Percentiles rank a stretch among this genome's conserved stretches.
Conservation (phyloP, 2,113 vertebrate genomes). For the Anoura caudifer region DNA sequence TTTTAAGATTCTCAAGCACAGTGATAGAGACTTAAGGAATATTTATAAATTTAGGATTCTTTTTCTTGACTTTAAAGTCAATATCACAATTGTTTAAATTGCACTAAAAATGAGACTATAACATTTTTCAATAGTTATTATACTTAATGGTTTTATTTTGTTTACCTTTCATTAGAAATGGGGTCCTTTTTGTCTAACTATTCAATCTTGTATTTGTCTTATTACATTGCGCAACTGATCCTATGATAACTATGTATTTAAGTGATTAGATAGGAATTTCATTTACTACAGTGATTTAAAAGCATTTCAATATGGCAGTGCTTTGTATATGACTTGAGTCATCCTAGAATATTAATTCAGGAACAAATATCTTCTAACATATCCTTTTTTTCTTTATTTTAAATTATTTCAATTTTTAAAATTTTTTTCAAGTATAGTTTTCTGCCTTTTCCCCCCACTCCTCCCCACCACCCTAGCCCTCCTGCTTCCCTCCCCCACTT, state of each 20-base stretch:
- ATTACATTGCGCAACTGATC: background rate
- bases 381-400: background rate
- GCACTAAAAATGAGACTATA: background rate
- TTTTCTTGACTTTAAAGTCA: background rate
- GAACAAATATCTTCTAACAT: background rate
- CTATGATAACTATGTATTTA: background rate
- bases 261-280: background rate
- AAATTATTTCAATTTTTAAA: too few species aligned
- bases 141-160: background rate
- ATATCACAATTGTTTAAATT: background rate
- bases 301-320: background rate
- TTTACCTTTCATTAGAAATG: background rate
- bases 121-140: background rate
- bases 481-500: too few species aligned
- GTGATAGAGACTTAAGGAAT: background rate
- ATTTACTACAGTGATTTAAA: background rate
- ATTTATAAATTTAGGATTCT: background rate
- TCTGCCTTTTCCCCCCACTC: too few species aligned
- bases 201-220: background rate
- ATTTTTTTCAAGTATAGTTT: too few species aligned
- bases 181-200: background rate
- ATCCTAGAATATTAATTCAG: background rate
- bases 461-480: too few species aligned
- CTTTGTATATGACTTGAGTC: background rate
- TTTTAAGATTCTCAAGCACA: background rate